phyloP scores from a whole-genome alignment of 2,113 vertebrate genomes.

The Nannobrachium achirus region DNA sequence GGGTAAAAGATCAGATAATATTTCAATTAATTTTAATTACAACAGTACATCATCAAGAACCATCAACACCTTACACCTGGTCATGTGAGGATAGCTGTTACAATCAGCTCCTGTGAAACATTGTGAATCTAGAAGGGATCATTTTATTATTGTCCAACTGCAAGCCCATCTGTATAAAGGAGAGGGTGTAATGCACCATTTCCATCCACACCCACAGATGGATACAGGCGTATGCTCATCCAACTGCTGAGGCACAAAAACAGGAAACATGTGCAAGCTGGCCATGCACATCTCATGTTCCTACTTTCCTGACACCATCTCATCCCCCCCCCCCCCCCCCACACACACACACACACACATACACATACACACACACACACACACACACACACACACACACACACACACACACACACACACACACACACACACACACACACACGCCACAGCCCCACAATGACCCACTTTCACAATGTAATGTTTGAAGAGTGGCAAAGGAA shows the following conservation, averaged over 20 bases:
- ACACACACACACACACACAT: neutral
- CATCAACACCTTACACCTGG: neutral
- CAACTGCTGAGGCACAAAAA: slow-evolving; percentile 22
- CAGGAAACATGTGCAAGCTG: slow-evolving; percentile 48
- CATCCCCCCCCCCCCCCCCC: slow-evolving; percentile 16
- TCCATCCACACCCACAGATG: slow-evolving; percentile 16
- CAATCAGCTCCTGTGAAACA: too few species aligned
- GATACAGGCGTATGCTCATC: neutral
- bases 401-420: too few species aligned
- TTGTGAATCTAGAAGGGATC: neutral
- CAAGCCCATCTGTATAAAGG: neutral
- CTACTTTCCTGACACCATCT: neutral
- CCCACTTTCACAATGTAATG: slow-evolving; percentile 8
- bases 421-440: too few species aligned
- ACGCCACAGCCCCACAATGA: neutral
- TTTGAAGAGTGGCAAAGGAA: neutral
- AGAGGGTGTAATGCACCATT: slow-evolving; percentile 5
- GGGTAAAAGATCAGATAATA: slow-evolving; percentile 35
- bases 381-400: slow-evolving; percentile 14
- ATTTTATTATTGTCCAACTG: slow-evolving; percentile 19
- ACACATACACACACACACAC: too few species aligned
- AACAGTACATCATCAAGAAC: neutral
- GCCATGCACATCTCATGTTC: slow-evolving; percentile 10
- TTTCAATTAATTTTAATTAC: neutral
- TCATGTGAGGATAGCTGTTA: neutral